Conservation (phyloP, 2,113 vertebrate species). For the Myxocyprinus asiaticus region DNA sequence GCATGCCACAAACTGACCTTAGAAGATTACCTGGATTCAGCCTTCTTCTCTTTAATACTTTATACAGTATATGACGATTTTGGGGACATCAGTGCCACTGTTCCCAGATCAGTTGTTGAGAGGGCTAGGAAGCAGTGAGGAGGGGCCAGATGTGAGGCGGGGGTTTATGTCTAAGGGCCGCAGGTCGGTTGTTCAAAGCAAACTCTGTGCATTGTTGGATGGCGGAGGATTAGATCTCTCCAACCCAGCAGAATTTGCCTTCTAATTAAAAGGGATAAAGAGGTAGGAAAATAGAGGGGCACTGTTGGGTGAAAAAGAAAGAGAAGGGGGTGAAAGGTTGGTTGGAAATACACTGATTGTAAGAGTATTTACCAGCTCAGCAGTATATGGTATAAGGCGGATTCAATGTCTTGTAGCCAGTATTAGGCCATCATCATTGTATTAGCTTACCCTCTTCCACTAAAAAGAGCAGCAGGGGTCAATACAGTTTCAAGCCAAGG, state of each 20-base stretch:
- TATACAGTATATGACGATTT: not conserved
- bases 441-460: constrained; percentile 16
- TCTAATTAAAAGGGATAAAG: constrained; percentile 99
- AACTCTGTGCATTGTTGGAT: constrained; percentile 98
- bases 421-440: constrained; percentile 41
- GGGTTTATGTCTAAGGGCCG: constrained; percentile 72
- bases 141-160: constrained; percentile 48
- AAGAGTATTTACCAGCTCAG: constrained; percentile 59
- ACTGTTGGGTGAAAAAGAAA: constrained; percentile 74
- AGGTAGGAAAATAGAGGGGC: constrained; percentile 79
- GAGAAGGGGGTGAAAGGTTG: constrained; percentile 65
- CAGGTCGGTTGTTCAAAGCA: constrained; percentile 96
- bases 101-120: constrained; percentile 45
- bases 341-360: constrained; percentile 52
- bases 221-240: constrained; percentile 99
- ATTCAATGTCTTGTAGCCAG: constrained; percentile 43
- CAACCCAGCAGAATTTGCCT: constrained; percentile 99
- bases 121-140: constrained; percentile 47
- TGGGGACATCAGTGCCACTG: not conserved
- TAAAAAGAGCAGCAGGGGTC: constrained; percentile 45
- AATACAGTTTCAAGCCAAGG: constrained; percentile 17
- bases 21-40: constrained; percentile 31
- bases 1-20: not conserved
- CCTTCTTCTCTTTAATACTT: not conserved
- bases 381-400: constrained; percentile 50